Percentiles rank a stretch among this genome's conserved stretches.
Conservation (phyloP, 2,797 vertebrate genomes). For the Rhinella marina region DNA sequence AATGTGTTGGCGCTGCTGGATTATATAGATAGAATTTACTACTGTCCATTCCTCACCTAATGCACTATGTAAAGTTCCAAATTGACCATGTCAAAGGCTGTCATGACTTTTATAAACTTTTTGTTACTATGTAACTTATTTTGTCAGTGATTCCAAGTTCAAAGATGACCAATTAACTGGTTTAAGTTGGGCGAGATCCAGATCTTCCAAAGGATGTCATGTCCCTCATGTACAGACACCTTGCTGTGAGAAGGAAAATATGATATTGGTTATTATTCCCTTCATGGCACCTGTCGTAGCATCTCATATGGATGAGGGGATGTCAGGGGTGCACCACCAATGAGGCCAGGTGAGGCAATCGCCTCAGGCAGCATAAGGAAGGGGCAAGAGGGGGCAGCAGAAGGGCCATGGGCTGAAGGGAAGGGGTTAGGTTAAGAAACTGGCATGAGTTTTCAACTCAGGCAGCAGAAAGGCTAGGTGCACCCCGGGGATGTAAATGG, state of each 20-base stretch:
- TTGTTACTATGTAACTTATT: slow-evolving; percentile 41
- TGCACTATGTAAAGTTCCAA: not conserved
- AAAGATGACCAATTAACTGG: not conserved
- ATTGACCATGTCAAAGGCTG: not conserved
- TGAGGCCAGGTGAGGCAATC: too few relatives aligned
- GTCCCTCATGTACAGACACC: slow-evolving; percentile 1
- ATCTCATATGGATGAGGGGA: not conserved
- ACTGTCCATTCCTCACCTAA: not conserved
- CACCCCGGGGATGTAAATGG: too few relatives aligned
- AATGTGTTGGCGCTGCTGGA: not conserved
- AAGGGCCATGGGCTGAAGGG: too few relatives aligned
- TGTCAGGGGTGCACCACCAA: too few relatives aligned
- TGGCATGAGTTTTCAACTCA: too few relatives aligned
- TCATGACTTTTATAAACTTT: slow-evolving; percentile 9
- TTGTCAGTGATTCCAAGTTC: slow-evolving; percentile 12
- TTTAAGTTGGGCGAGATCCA: slow-evolving; percentile 28
- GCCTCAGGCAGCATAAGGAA: too few relatives aligned
- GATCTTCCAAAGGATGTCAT: slow-evolving; percentile 21
- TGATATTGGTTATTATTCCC: not conserved
- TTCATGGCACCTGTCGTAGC: too few relatives aligned
- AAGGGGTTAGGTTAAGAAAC: too few relatives aligned
- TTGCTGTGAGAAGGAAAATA: not conserved
- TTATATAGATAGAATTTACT: not conserved
- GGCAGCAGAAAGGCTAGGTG: too few relatives aligned
- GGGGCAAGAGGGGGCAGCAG: too few relatives aligned